Base-by-base conservation (phyloP, 1,140 invertebrate species). In the Physella acuta region DNA sequence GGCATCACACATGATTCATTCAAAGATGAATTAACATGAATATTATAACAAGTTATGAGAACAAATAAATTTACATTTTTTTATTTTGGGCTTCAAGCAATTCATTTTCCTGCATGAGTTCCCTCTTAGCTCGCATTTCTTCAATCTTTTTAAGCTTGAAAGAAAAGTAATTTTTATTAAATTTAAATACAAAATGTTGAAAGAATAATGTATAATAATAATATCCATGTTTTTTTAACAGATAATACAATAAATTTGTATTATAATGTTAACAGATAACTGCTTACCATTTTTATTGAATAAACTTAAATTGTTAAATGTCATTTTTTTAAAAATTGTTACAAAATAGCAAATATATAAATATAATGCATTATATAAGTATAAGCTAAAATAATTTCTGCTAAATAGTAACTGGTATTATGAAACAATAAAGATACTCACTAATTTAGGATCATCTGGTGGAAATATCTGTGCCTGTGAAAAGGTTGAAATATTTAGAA, bases 381-480 rank as follows among this genome's bases (percentile, higher is more conserved):
- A 44, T 44, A 44, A 11, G 20, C 20, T 11, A 11, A 44, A 11
- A 11, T 44, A 44, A 11, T 44, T 44, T 44, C 20, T 44, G 8
- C 8, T 44, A 11, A 11, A 20, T 44, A 11, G 8, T 44, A 8
- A 11, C 39, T 44, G 20, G 8, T 44, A 44, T 44, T 44, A 20
- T 44, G 39, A 44, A 55, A 14, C 5, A 5, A 55, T n/a, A 14
- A 16, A 16, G 11, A 55, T 33, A 59, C 56, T 59, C 33, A 59
- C 56, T 59, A 31, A 8, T 59, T 24, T 59, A 31, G 56, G 56
- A 33, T 59, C 56, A 17, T 4, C 3, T 4, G 56, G 17, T 17
- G 56, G 56, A 33, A 59, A 59, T 11, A 59, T 8, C 26, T 59
- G 4, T 28, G 56, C 31, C 56, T 59, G 30, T 11, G 33, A 59